phyloP scores from a whole-genome alignment of 2,797 vertebrate species.

The Pipistrellus nathusii region DNA sequence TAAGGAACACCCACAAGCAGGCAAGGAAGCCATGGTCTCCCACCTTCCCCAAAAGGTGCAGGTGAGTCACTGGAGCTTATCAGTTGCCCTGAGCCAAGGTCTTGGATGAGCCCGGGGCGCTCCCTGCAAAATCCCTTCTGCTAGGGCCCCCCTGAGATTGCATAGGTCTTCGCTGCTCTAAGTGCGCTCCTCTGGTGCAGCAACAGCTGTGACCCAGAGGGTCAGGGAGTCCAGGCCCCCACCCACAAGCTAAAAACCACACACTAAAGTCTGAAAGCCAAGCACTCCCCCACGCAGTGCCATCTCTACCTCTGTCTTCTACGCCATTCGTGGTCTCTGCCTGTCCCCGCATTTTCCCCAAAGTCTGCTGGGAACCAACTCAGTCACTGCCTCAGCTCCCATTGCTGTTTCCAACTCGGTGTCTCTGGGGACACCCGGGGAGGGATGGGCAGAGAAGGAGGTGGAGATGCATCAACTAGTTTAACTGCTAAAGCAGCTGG shows the following conservation, averaged over 20 bases:
- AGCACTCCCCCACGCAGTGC: rapidly evolving
- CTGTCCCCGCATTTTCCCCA: background rate
- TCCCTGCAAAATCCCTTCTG: rapidly evolving
- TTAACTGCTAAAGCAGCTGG: background rate
- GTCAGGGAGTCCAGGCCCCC: background rate
- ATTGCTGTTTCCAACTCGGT: background rate
- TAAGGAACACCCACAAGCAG: rapidly evolving
- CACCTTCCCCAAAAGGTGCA: rapidly evolving
- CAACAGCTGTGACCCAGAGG: background rate
- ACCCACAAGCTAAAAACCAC: background rate
- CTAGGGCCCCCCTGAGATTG: background rate
- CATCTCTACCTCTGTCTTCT: rapidly evolving
- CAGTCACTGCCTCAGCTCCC: rapidly evolving
- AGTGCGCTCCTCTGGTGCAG: rapidly evolving
- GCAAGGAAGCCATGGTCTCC: background rate
- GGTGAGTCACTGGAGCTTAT: background rate
- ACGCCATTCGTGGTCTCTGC: background rate
- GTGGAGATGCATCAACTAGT: rapidly evolving
- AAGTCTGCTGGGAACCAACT: background rate
- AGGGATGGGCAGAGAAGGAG: background rate
- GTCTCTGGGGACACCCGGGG: background rate
- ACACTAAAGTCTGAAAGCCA: rapidly evolving
- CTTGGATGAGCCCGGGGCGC: rapidly evolving
- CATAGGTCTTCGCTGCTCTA: background rate
- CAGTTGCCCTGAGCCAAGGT: background rate